These are phyloP conservation scores for Halictus ligatus DNA, from an alignment of 2,888 invertebrate species.

Conservation along the genomic window DNA sequence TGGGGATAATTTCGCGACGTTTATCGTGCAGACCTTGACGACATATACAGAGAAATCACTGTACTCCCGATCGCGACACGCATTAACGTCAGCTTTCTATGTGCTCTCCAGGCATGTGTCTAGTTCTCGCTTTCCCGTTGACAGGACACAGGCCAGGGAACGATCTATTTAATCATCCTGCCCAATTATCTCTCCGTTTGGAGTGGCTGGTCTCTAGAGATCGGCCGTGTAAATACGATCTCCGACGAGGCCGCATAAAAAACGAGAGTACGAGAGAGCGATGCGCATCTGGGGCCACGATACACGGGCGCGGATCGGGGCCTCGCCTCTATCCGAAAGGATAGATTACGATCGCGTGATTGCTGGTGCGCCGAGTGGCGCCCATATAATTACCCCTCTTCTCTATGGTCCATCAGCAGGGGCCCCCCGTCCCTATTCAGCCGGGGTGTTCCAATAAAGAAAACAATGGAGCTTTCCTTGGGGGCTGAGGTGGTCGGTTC, in stretches of 20 bases:
- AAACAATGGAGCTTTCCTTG: slow-evolving; percentile 75
- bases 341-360: slow-evolving; percentile 70
- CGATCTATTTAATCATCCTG: slow-evolving; percentile 58
- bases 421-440: slow-evolving; percentile 44
- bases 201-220: slow-evolving; percentile 44
- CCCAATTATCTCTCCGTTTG: slow-evolving; percentile 50
- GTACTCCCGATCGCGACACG: not conserved
- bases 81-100: not conserved
- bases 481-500: slow-evolving; percentile 60
- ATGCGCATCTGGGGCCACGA: slow-evolving; percentile 53
- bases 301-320: slow-evolving; percentile 35
- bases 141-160: slow-evolving; percentile 20
- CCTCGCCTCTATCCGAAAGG: slow-evolving; percentile 56
- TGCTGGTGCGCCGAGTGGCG: slow-evolving; percentile 72
- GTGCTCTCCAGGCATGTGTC: not conserved
- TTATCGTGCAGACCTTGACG: no score
- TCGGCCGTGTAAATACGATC: slow-evolving; percentile 53
- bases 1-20: no score
- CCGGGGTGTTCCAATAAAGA: slow-evolving; percentile 70
- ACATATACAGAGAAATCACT: no score
- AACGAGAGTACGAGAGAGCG: slow-evolving; percentile 27
- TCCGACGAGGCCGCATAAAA: slow-evolving; percentile 35
- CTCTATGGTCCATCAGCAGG: slow-evolving; percentile 77
- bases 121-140: slow-evolving; percentile 15
- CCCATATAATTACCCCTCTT: slow-evolving; percentile 80